These are phyloP conservation scores for Geopemphigus sp. DNA, from an alignment of 1,140 invertebrate genomes.

Conservation along the genomic window DNA sequence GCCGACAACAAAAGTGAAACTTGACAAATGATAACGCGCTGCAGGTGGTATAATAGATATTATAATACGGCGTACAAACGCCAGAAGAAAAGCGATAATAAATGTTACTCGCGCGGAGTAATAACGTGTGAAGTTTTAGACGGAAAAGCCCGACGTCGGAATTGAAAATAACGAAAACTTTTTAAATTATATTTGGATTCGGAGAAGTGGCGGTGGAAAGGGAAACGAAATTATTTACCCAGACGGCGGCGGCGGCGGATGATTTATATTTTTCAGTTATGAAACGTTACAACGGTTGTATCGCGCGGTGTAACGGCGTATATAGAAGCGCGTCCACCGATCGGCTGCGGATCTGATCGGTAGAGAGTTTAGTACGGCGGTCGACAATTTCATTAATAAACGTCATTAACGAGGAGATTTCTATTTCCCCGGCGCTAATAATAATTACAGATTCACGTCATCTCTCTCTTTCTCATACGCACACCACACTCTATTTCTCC, in stretches of 20 bases:
- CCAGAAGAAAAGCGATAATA: not conserved
- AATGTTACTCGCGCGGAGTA: too few relatives aligned
- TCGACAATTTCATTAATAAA: not conserved
- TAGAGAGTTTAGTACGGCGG: slow-evolving; percentile 1
- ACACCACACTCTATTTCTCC: too few relatives aligned
- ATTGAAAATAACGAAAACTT: not conserved
- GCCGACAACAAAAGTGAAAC: not conserved
- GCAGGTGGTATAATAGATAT: not conserved
- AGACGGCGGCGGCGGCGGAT: not conserved
- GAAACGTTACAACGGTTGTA: not conserved
- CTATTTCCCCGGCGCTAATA: not conserved
- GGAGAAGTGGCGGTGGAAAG: not conserved
- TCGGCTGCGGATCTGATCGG: not conserved
- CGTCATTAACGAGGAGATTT: slow-evolving; percentile 7
- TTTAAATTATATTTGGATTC: not conserved
- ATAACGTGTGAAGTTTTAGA: not conserved
- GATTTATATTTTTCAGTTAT: not conserved
- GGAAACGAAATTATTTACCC: not conserved
- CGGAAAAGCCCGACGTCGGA: too few relatives aligned
- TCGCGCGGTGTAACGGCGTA: not conserved
- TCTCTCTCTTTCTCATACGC: too few relatives aligned
- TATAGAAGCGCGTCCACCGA: slow-evolving; percentile 1
- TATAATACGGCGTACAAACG: not conserved
- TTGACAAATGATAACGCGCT: not conserved
- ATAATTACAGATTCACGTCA: too few relatives aligned